Evolutionary conservation across 2,797 vertebrate genomes (phyloP).

Genomic region (Luscinia megarhynchos): DNA sequence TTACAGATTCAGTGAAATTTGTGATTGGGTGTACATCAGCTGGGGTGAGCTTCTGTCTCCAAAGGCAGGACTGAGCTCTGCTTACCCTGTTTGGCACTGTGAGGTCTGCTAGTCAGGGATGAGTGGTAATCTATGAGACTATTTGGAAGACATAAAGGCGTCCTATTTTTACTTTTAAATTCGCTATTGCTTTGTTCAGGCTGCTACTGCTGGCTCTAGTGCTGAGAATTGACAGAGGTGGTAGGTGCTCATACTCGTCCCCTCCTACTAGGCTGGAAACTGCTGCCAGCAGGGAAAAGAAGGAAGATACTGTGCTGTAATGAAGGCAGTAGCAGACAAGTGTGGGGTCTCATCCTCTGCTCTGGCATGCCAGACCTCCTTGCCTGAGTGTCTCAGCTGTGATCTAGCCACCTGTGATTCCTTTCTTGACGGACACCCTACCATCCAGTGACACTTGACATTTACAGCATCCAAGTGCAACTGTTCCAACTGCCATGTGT

Average conservation of each 20-base stretch:
- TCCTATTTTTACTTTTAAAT: background rate
- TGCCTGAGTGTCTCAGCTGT: background rate
- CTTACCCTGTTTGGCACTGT: background rate
- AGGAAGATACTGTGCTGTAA: background rate
- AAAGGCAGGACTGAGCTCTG: background rate
- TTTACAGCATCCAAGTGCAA: constrained; percentile 48
- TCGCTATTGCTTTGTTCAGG: background rate
- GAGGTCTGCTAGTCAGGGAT: background rate
- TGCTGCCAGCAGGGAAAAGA: background rate
- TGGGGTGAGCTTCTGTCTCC: background rate
- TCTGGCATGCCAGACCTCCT: background rate
- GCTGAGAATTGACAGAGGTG: background rate
- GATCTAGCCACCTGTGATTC: constrained; percentile 25
- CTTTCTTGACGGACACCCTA: constrained; percentile 25
- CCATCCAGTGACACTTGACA: constrained; percentile 65
- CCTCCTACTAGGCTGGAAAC: background rate
- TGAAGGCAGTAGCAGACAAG: background rate
- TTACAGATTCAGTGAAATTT: background rate
- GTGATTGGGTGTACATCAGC: background rate
- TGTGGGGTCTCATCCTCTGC: background rate
- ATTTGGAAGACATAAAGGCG: background rate
- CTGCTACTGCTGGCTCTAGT: background rate
- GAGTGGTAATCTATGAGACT: background rate
- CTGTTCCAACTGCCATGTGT: background rate
- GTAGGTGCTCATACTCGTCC: background rate